Evolutionary conservation across 1,140 invertebrate genomes (phyloP), one percentile per base, ranked within the genome.

Genomic region (Chymomyza costata): DNA sequence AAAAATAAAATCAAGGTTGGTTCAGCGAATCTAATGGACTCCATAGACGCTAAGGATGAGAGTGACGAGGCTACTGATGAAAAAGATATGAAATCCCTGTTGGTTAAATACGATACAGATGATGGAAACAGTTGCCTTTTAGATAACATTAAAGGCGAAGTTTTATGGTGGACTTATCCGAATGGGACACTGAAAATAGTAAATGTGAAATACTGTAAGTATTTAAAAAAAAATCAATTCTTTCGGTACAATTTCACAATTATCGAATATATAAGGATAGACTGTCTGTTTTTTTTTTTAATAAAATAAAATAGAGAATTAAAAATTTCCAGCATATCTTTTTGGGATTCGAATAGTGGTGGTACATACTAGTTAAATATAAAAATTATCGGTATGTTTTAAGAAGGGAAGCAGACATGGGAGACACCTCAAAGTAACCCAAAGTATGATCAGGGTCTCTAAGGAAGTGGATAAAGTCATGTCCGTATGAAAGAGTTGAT

Each of bases 51-150:
- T 2, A 50, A 44, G 5, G 53, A 43, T 8, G 49, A 58, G 6
- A n/a, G 5, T 2, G 51, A 30, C 37, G 52, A 46, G 13, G 50
- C 6, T 3, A 25, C 47, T 7, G 58, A 65, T 0, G 37, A 41
- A 19, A 43, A 54, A 6, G 55, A 73, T 46, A 38, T 78, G 2
- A 61, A 65, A 17, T 65, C 59, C 0, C 21, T 65, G 1, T 47
- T 78, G 25, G 30, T 57, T 2, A 73, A 65, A 31, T 78, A 80
- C 16, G 55, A 64, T 11, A 61, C 64, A 5, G 67, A 68, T 35
- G 64, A 80, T 35, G 73, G 73, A 0, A 73, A 78, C 41, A 65
- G 31, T 2, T 78, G 73, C 32, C 55, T 78, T n/a, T 32, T 78
- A 56, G 73, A 78, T 21, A 35, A 40, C 6, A 52, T 78, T 6